Conservation (phyloP, 2,113 vertebrate genomes). For the Patagioenas fasciata region DNA sequence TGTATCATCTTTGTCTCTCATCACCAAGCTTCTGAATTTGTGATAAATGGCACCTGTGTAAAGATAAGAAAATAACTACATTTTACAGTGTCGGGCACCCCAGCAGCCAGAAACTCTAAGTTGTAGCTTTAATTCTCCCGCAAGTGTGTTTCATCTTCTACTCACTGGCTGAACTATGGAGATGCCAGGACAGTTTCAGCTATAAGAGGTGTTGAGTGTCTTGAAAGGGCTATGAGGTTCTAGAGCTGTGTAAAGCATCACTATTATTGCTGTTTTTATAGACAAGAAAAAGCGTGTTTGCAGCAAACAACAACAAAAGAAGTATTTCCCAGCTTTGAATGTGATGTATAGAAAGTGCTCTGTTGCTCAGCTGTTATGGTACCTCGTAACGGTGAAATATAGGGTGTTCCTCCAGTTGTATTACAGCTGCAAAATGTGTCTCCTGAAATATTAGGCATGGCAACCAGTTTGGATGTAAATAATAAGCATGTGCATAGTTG, state of each 20-base stretch:
- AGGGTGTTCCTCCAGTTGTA: neutral
- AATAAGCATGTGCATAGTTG: neutral
- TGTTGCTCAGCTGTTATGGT: neutral
- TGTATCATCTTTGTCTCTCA: neutral
- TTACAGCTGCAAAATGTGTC: neutral
- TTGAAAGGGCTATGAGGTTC: neutral
- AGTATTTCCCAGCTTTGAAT: neutral
- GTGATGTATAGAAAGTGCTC: neutral
- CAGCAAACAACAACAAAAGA: neutral
- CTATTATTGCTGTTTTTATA: slow-evolving; percentile 6
- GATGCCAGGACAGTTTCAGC: neutral
- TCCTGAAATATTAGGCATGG: slow-evolving; percentile 1
- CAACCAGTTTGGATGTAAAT: neutral
- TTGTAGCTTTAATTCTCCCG: neutral
- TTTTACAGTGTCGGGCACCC: neutral
- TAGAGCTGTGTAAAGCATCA: neutral
- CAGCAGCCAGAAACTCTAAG: neutral
- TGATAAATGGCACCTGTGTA: slow-evolving; percentile 12
- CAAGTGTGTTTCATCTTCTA: neutral
- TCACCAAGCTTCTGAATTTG: neutral
- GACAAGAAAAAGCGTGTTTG: neutral
- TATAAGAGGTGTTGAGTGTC: neutral
- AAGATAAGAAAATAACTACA: neutral
- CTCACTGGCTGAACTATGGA: neutral
- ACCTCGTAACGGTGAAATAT: slow-evolving; percentile 11